Base-by-base conservation (phyloP, 2,113 vertebrate genomes). In the Rhinichthys klamathensis region DNA sequence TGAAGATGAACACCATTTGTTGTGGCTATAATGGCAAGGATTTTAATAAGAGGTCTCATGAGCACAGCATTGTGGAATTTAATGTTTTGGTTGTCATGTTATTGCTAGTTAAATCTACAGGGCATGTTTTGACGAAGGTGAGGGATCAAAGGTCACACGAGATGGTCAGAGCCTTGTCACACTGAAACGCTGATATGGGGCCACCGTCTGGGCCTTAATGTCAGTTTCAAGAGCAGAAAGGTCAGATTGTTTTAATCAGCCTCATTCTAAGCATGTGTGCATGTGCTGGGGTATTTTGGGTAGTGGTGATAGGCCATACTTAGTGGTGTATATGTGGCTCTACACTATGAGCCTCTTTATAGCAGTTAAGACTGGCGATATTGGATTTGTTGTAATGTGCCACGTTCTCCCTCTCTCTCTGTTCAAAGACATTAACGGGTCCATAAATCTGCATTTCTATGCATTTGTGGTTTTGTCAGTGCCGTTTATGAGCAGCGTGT, bases 211-310 rank as follows among this genome's bases (percentile, higher is more conserved):
- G 49, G 23, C 38, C 60, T 44, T 84, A 84, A 83, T 61, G 25
- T 73, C 60, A 54, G 38, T 75, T 78, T 63, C 21, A 44, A 18
- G 69, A 84, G 38, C 18, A 35, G 54, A 82, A 82, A 78, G 81
- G 76, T 88, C 72, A 77, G 21, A 41, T 85, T 23, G 58, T 70
- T 67, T 72, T 75, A 72, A 67, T 69, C 58, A 15, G 18, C 27
- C 54, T 44, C 9, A 83, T 56, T 83, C 2, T 15, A 27, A 84
- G 27, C 16, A 51, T 38, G 30, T 51, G 70, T 65, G 30, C 46
- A 30, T 72, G 44, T 79, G 11, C 27, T 75, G 49, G 51, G 49
- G 35, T 84, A 51, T 86, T 86, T 72, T 77, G 3, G n/a, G 27
- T 44, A 16, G 32, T 75, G 56, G 49, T 83, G 75, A 56, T 79